Percentiles rank a stretch among this genome's conserved stretches.
Evolutionary conservation across 1,140 invertebrate species (phyloP).

Genomic region (Goniozus legneri): DNA sequence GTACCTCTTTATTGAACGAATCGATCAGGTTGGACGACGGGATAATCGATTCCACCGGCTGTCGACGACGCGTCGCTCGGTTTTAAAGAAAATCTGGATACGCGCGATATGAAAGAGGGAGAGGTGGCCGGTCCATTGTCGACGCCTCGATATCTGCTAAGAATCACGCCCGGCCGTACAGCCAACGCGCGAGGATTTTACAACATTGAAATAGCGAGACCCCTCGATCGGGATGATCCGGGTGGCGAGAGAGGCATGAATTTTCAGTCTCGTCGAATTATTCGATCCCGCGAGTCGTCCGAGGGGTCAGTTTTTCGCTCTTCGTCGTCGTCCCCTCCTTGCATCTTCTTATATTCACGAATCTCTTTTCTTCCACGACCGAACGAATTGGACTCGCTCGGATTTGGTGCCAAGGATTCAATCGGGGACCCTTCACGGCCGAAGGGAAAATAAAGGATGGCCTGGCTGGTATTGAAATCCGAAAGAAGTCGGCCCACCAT

Average conservation of each 20-base stretch:
- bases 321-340: not conserved
- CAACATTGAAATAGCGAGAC: slow-evolving; percentile 9
- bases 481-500: slow-evolving; percentile 28
- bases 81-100: not conserved
- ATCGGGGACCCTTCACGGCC: not conserved
- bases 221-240: slow-evolving; percentile 1
- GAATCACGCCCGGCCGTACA: slow-evolving; percentile 19
- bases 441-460: slow-evolving; percentile 17
- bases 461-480: slow-evolving; percentile 15
- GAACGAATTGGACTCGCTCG: slow-evolving; percentile 22
- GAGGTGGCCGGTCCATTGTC: too few relatives aligned
- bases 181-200: slow-evolving; percentile 14
- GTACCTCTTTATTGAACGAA: too few relatives aligned
- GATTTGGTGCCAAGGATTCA: slow-evolving; percentile 20
- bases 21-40: too few relatives aligned
- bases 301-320: slow-evolving; percentile 20
- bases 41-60: slow-evolving; percentile 27
- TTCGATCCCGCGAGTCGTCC: slow-evolving; percentile 25
- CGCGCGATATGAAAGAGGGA: not conserved
- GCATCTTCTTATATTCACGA: slow-evolving; percentile 18
- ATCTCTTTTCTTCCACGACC: too few relatives aligned
- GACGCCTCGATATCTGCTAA: too few relatives aligned
- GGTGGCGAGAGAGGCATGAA: slow-evolving; percentile 23
- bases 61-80: slow-evolving; percentile 6
- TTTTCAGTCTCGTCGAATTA: slow-evolving; percentile 37